Conservation (phyloP, 92 coral and sea anemone genomes). For the Diadumene lineata region DNA sequence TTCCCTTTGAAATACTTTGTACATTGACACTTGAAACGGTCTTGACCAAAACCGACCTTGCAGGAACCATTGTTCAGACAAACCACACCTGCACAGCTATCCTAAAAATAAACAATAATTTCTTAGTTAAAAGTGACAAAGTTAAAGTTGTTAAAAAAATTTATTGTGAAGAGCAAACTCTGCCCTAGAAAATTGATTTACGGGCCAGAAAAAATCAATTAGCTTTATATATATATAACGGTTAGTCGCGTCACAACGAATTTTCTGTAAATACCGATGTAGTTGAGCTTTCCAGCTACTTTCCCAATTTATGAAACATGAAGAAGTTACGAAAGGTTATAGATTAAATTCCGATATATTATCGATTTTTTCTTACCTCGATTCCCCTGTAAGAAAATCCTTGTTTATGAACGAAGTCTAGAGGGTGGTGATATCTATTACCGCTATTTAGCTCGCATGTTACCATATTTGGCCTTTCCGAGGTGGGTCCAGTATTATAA, state of each 20-base stretch:
- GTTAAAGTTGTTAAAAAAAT: too few species aligned
- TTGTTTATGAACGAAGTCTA: background rate
- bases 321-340: background rate
- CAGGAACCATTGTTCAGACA: background rate
- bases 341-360: background rate
- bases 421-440: conserved; percentile 3
- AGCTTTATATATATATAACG: too few species aligned
- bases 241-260: too few species aligned
- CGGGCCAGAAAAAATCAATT: too few species aligned
- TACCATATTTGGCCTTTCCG: background rate
- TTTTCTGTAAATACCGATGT: too few species aligned
- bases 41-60: background rate
- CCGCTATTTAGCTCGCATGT: conserved; percentile 13
- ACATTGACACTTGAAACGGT: background rate
- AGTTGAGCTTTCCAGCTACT: too few species aligned
- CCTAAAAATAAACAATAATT: background rate
- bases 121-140: too few species aligned
- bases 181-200: too few species aligned
- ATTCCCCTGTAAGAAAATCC: conserved; percentile 16
- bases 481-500: background rate
- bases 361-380: background rate
- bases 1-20: background rate
- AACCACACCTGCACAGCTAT: background rate
- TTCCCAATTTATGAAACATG: too few species aligned
- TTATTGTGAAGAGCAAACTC: too few species aligned